Evolutionary conservation across 2,797 vertebrate genomes (phyloP), one percentile per base, ranked within the genome.

Genomic region (Rhadinocentrus ornatus): DNA sequence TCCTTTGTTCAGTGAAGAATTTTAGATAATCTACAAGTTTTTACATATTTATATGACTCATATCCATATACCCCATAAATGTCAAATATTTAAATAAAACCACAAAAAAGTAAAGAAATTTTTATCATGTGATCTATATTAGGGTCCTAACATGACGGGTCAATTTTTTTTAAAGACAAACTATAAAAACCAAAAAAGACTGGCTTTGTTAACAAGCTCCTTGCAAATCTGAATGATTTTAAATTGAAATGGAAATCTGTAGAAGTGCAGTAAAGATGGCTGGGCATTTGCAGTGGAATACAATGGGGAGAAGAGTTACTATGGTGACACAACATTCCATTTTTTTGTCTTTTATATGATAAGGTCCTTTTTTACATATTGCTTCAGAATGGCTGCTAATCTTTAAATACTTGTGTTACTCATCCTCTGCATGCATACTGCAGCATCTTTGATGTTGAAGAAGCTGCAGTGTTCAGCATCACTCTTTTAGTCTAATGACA

Each of bases 301-400:
- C 59, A 61, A 46, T 29, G 26, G 58, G 50, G 46, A 26, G 10
- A 20, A 44, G 24, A 61, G 63, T 50, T 71, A 73, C 67, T 27
- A 66, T 66, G 54, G 68, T 62, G 39, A 44, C 52, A 72, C 58
- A 57, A 53, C 46, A 63, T 55, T 63, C 15, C 18, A 26, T 32
- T 70, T 73, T 58, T 63, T 62, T 75, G 44, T 27, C 1, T 58
- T 76, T 69, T 66, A 65, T 29, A 62, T 27, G 7, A 31, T 20
- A 44, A 27, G 44, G 31, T 67, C 50, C 22, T 59, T 67, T 39
- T 44, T 52, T 18, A 60, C n/a, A n/a, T 62, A 8, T 48, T 8
- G 20, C 20, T 48, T 22, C 12, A 54, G 53, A 58, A 27, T 32
- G 22, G 59, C 32, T 9, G 12, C n/a, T 64, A 52, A 64, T 55